Evolutionary conservation across 2,113 vertebrate species (phyloP), one percentile per base, ranked within the genome.

Genomic region (Amphiprion percula): DNA sequence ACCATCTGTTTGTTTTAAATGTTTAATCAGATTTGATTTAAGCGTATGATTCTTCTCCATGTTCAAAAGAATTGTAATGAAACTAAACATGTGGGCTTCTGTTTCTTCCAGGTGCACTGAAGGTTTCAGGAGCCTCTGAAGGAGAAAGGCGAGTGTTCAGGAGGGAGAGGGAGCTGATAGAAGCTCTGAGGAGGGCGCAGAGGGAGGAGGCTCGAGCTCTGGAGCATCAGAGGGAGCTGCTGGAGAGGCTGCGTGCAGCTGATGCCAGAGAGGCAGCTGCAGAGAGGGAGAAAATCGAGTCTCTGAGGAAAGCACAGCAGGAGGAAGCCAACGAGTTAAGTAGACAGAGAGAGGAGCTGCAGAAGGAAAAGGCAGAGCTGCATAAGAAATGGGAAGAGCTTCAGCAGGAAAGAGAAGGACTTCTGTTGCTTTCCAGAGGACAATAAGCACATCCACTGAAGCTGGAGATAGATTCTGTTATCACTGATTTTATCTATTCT

Each of bases 101-200:
- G 11, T 6, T 28, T 54, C 33, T 74, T 33, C 21, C 58, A 77
- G 71, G 56, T 23, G 19, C 0, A 24, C 33, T 53, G 16, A 68
- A 86, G 49, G 28, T 23, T 67, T 80, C 17, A 23, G 69, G 33
- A 52, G 81, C 5, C 1, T 58, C 17, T 6, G 50, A 53, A 28
- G 71, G 65, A 46, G 77, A 88, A 21, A 79, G 16, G 5, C 73
- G 77, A 26, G 49, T 88, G 30, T 62, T 91, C 17, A 90, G 73
- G 59, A 82, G 80, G 44, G 92, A 93, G 68, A 83, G 50, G 9
- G 90, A 93, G 67, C 81, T 94, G 74, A 91, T 88, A 0, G 92
- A 92, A 66, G 88, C 94, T n/a, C 65, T 94, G 53, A 91, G 92
- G 72, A 89, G 86, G 10, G 83, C 86, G 1, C 94, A 94, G 80